Base-by-base conservation (phyloP, 2,797 vertebrate species). In the Muscicapa striata region DNA sequence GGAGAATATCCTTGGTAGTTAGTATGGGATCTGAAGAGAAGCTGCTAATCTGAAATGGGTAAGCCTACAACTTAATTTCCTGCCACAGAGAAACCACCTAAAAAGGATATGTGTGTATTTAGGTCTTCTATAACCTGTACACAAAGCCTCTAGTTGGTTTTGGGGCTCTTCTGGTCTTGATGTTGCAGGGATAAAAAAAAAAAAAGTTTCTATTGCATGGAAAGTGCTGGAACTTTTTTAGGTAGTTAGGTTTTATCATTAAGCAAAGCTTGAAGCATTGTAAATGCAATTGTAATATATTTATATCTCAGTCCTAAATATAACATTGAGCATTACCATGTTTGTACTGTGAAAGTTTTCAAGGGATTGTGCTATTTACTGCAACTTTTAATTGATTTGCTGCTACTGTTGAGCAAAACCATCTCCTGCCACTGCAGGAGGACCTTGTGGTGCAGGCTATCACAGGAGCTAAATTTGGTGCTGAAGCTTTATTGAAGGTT, bases 311-410 rank as follows among this genome's bases (percentile, higher is more conserved):
- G 85, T 85, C 21, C 78, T 85, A 72, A 74, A 72, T 73, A 72
- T 26, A 89, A 48, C 10, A 6, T 7, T 27, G 15, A 77, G 7
- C 51, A 55, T 84, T 74, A 45, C 14, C 7, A 1, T 12, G 46
- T 45, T 72, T 58, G 36, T 62, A 30, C 49, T 55, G 23, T 1
- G 2, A 66, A 66, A 76, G 36, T 68, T 92, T 89, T 87, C 64
- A 87, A 91, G n/a, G 48, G 62, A 15, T 46, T 59, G 54, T 83
- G 46, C 62, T 95, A 84, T 91, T 96, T 90, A 72, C 58, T 80
- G 78, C 92, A 95, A 59, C 61, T 96, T 92, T 72, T 95, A 89
- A 92, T 85, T 93, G 92, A 94, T 95, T 93, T 92, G 38, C 78
- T 88, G 59, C 64, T 83, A 3, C 57, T 74, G 57, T 88, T 85